Base-by-base conservation (phyloP, 2,113 vertebrate species). In the Rhabdornis inornatus region DNA sequence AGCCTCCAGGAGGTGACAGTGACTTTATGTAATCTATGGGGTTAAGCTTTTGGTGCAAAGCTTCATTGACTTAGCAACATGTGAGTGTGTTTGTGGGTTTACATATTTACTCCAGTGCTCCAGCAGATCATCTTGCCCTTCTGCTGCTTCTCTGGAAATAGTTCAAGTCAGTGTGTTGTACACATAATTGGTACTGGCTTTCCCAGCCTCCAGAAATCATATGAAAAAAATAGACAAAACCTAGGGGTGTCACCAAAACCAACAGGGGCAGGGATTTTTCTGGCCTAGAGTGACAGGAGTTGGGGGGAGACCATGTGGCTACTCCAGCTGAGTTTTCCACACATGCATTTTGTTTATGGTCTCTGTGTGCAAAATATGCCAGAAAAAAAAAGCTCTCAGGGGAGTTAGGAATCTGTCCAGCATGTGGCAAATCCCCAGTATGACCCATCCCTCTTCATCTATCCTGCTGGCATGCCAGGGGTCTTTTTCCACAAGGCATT, bases 111-210 rank as follows among this genome's bases (percentile, higher is more conserved):
- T 78, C 81, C 68, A 70, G 39, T n/a, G 52, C 69, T 92, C 89
- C 72, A 71, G 64, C 72, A 94, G 66, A 69, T n/a, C 37, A 35
- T 65, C 69, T 37, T 83, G 20, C 44, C 66, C 50, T 90, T 80
- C 78, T 91, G 81, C 82, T 91, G 18, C 66, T 85, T 72, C 78
- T 92, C 78, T 95, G 90, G 84, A 96, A 94, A 79, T 11, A 55
- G 55, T 59, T 89, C 63, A 79, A 80, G 50, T 40, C 66, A 47
- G 24, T 15, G 24, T 66, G 50, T 40, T 80, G 45, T 44, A 19
- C 39, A 59, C 30, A 40, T 70, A 85, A 66, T 59, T 61, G 50
- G 70, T 70, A 69, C 24, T 69, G 75, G 50, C 45, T 87, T 86
- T 80, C 24, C 56, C 53, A 85, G 70, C 37, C 75, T 66, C 59